Evolutionary conservation across 2,797 vertebrate species (phyloP).

Genomic region (Decapterus maruadsi): DNA sequence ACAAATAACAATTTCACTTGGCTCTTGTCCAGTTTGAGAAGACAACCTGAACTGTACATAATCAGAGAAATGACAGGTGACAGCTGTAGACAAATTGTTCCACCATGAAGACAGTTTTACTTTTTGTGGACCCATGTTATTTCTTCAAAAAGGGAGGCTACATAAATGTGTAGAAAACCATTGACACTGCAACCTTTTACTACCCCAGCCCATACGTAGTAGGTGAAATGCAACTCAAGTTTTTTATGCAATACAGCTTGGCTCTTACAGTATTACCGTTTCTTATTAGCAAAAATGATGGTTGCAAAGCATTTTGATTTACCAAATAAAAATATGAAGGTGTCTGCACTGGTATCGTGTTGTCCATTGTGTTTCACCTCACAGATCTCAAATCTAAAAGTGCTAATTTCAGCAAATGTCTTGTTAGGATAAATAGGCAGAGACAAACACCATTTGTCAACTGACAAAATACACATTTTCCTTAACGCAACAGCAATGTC

Average conservation of each 20-base stretch:
- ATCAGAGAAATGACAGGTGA: neutral
- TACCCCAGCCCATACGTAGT: neutral
- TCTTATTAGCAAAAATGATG: slow-evolving; percentile 25
- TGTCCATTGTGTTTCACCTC: slow-evolving; percentile 13
- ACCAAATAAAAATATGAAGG: slow-evolving; percentile 38
- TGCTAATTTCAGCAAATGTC: slow-evolving; percentile 42
- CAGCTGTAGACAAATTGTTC: slow-evolving; percentile 9
- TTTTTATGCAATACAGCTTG: neutral
- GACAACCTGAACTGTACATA: slow-evolving; percentile 21
- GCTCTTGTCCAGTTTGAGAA: slow-evolving; percentile 32
- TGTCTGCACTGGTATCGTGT: slow-evolving; percentile 22
- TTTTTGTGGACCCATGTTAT: slow-evolving; percentile 26
- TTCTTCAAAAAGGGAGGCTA: slow-evolving; percentile 8
- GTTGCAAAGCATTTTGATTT: slow-evolving; percentile 19
- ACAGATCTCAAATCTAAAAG: no score
- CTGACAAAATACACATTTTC: slow-evolving; percentile 32
- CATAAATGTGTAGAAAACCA: slow-evolving; percentile 33
- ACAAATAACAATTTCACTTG: slow-evolving; percentile 48
- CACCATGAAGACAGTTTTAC: neutral
- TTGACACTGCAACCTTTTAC: slow-evolving; percentile 19
- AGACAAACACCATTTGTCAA: neutral
- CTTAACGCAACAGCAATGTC: slow-evolving; percentile 24
- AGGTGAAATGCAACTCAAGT: slow-evolving; percentile 23
- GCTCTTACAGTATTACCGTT: neutral
- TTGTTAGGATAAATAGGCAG: slow-evolving; percentile 29